Evolutionary conservation across 2,888 invertebrate genomes (phyloP), one percentile per base, ranked within the genome.

Genomic region (Esperia sulphurella): DNA sequence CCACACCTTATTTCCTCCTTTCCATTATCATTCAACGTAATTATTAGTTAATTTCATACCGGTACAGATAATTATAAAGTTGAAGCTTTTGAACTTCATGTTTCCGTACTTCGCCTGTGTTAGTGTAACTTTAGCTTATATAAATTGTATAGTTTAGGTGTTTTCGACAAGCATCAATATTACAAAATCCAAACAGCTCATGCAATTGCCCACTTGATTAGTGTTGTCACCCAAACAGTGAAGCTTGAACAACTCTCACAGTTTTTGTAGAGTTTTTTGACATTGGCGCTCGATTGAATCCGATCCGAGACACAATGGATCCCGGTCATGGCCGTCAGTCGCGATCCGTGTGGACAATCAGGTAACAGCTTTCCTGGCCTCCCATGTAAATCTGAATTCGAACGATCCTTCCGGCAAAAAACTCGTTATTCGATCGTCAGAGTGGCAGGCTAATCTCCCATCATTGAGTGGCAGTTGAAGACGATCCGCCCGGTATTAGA

Each of bases 191-290:
- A 63, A 63, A 62, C 57, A 59, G 55, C 61, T 51, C 57, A 55
- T 52, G 51, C 64, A 62, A 69, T 76, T 71, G 74, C 75, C 68
- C 63, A 74, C 66, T 76, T 58, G 69, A 68, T 73, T 68, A 66
- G 59, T 70, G 65, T 75, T 75, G 64, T 68, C 79, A 83, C 77
- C 75, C 71, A 75, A 75, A 75, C 65, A 65, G 71, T 69, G 57
- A 66, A 67, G 71, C 70, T 60, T 68, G 70, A 73, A 49, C 60
- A 70, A 67, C 69, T 81, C 76, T 75, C 72, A 76, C 63, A 71
- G 71, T 80, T 85, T 85, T 83, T 85, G 61, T 76, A 14, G 49
- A 57, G 64, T 76, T 82, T 83, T 77, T 79, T 79, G 68, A 75
- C 74, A 73, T 76, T 77, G 75, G 65, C 58, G 67, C 65, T 74